Conservation (phyloP, 2,797 vertebrate species). For the Rhadinocentrus ornatus region DNA sequence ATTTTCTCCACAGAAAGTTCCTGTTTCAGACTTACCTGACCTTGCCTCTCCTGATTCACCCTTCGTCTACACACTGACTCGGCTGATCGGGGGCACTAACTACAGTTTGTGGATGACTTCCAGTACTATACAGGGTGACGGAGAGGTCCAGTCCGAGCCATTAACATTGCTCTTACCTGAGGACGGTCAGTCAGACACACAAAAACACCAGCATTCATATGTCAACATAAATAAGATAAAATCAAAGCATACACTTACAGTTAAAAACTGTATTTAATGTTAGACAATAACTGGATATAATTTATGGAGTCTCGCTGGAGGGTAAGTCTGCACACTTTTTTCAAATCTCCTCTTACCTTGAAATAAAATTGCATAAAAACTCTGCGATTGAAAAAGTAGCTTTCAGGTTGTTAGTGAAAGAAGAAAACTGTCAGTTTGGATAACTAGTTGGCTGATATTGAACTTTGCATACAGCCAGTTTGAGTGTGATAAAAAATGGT, state of each 20-base stretch:
- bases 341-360: slow-evolving; percentile 54
- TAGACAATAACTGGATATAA: slow-evolving; percentile 14
- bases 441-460: slow-evolving; percentile 18
- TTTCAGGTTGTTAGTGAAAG: slow-evolving; percentile 71
- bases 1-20: slow-evolving; percentile 83
- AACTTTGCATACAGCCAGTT: slow-evolving; percentile 67
- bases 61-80: slow-evolving; percentile 81
- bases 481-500: slow-evolving; percentile 63
- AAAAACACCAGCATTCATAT: slow-evolving; percentile 21
- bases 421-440: slow-evolving; percentile 49
- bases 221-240: slow-evolving; percentile 15
- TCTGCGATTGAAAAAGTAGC: slow-evolving; percentile 46
- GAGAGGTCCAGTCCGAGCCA: slow-evolving; percentile 87
- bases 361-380: slow-evolving; percentile 79
- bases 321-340: slow-evolving; percentile 75
- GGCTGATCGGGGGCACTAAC: slow-evolving; percentile 87
- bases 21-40: slow-evolving; percentile 66
- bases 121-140: slow-evolving; percentile 90
- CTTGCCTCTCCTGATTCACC: slow-evolving; percentile 55
- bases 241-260: slow-evolving; percentile 33
- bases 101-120: slow-evolving; percentile 94
- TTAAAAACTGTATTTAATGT: slow-evolving; percentile 9
- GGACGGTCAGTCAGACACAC: slow-evolving; percentile 88
- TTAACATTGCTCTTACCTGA: slow-evolving; percentile 87
- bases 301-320: slow-evolving; percentile 33